phyloP scores from a whole-genome alignment of 1,140 invertebrate genomes.

The Ostrea denselamellosa region DNA sequence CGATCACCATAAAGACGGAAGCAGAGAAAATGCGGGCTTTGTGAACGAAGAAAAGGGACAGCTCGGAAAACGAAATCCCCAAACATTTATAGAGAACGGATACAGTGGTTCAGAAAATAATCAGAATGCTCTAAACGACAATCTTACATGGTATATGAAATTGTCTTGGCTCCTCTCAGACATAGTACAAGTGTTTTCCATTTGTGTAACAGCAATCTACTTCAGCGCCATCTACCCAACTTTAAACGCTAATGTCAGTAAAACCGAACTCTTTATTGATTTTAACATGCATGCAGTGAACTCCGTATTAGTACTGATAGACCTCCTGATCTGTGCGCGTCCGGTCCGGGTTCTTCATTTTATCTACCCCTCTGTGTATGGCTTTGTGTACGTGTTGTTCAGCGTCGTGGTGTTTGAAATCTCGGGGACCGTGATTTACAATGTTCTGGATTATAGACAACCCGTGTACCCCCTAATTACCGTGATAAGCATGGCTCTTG shows the following conservation, averaged over 20 bases:
- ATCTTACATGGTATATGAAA: conserved; percentile 61
- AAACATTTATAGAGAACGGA: not conserved
- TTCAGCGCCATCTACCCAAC: conserved; percentile 52
- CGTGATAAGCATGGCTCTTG: conserved; percentile 43
- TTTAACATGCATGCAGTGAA: conserved; percentile 65
- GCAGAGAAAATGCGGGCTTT: not conserved
- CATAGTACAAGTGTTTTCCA: conserved; percentile 47
- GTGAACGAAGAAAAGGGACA: not conserved
- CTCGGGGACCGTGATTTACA: conserved; percentile 59
- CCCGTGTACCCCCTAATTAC: conserved; percentile 42
- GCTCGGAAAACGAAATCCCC: not conserved
- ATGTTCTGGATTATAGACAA: conserved; percentile 66
- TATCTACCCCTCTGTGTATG: conserved; percentile 65
- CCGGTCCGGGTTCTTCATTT: conserved; percentile 68
- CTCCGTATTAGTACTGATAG: conserved; percentile 66
- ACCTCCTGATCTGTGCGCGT: conserved; percentile 58
- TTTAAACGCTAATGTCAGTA: not conserved
- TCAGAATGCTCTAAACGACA: not conserved
- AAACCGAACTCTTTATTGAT: conserved; percentile 44
- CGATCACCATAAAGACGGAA: not conserved
- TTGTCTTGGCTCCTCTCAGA: conserved; percentile 60
- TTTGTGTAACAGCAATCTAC: conserved; percentile 60
- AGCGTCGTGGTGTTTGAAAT: conserved; percentile 66
- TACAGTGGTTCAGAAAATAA: not conserved
- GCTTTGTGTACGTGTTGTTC: conserved; percentile 62